Conservation (phyloP, 2,888 invertebrate species). For the Agonopterix subpropinquella region DNA sequence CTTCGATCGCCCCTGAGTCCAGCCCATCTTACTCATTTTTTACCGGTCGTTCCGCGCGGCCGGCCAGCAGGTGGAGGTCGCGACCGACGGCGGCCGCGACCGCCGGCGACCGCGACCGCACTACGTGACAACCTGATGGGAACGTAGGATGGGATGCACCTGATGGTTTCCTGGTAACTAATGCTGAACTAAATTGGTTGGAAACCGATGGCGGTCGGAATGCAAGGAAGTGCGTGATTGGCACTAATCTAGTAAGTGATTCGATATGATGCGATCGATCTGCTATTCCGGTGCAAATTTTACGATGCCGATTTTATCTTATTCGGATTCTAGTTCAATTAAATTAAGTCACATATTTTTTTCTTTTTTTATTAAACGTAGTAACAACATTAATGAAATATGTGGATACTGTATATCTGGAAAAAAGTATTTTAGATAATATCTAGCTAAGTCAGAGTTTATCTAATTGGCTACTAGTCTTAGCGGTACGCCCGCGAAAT, state of each 20-base stretch:
- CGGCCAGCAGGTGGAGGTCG: constrained; percentile 42
- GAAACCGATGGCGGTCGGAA: not conserved
- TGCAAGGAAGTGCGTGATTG: not conserved
- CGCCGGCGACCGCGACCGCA: constrained; percentile 28
- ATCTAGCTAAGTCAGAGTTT: no score
- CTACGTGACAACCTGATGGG: constrained; percentile 53
- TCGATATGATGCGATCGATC: no score
- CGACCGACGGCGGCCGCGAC: constrained; percentile 32
- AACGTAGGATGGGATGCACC: constrained; percentile 33
- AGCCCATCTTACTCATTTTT: constrained; percentile 2
- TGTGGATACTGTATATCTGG: no score
- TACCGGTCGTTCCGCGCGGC: constrained; percentile 41
- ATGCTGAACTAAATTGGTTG: not conserved
- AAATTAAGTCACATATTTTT: no score
- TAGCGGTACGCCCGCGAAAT: no score
- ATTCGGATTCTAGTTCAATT: no score
- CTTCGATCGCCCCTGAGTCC: not conserved
- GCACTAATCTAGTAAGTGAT: not conserved
- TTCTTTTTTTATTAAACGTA: no score
- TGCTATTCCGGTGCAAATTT: no score
- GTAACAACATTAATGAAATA: no score
- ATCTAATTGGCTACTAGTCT: no score
- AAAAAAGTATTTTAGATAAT: no score
- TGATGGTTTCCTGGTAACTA: constrained; percentile 36
- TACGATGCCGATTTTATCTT: no score